Base-by-base conservation (phyloP, 1,140 invertebrate species). In the Leptopilina clavipes region DNA sequence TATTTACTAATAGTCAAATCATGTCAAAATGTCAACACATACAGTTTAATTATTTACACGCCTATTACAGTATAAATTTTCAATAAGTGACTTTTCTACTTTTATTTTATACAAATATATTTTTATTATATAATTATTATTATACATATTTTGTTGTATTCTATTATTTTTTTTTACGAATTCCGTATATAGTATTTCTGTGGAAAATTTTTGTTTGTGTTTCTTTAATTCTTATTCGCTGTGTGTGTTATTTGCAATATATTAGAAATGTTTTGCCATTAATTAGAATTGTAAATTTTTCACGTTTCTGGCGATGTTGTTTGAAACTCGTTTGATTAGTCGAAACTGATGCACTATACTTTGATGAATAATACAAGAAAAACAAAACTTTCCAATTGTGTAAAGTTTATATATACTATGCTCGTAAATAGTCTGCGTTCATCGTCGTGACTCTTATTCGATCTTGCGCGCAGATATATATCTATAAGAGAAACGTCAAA, bases 301-400 rank as follows among this genome's bases (percentile, higher is more conserved):
- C 12, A 25, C 59, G 14, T 65, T 65, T 65, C 59, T 65, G 59
- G 11, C 22, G 25, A 65, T 31, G 56, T 65, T 65, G 25, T 59
- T 22, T 31, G 59, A 65, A 65, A 65, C 59, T 65, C 25, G 59
- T 37, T 65, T 17, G 22, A 65, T 65, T 65, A 65, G 59, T 65
- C 59, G 59, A 65, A 65, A 65, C 25, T 65, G 59, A 65, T 65
- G 59, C 59, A 37, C 59, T n/a, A n/a, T n/a, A 37, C 59, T 65
- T n/a, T n/a, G 56, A 59, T 59, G 56, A 59, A 65, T 65, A 65
- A 65, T 65, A 65, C 59, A 65, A 65, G 59, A 65, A 65, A 65
- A 65, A 65, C 25, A 65, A 65, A 65, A 65, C 59, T 65, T 65
- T 65, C 59, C 59, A 65, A 65, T 65, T 65, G 59, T 65, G 59